phyloP scores from a whole-genome alignment of 2,113 vertebrate genomes.

The Vulpes lagopus region DNA sequence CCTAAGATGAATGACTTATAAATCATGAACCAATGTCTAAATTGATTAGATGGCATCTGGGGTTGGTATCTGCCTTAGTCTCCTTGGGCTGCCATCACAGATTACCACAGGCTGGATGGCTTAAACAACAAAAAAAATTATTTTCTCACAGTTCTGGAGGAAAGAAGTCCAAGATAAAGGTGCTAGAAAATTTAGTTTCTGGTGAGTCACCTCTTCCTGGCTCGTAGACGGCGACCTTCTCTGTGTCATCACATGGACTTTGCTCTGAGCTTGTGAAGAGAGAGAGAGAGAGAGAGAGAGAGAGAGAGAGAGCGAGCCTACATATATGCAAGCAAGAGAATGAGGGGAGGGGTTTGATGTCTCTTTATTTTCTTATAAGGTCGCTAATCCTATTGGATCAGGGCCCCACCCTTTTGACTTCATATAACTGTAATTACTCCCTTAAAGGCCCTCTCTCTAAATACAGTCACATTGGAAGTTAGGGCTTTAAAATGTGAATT shows the following conservation, averaged over 20 bases:
- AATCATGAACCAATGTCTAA: background rate
- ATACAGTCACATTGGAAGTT: background rate
- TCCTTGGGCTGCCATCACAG: background rate
- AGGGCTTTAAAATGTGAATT: background rate
- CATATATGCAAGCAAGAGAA: background rate
- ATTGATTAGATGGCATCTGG: background rate
- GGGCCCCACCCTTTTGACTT: background rate
- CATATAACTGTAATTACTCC: background rate
- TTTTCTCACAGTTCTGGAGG: background rate
- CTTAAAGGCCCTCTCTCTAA: background rate
- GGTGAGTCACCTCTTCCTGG: background rate
- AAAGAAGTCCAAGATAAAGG: background rate
- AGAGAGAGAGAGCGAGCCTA: fast-evolving
- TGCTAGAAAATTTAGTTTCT: background rate
- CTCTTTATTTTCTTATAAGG: background rate
- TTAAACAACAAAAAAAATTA: background rate
- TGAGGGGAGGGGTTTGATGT: background rate
- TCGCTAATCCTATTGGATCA: background rate
- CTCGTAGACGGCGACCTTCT: background rate
- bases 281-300: no score
- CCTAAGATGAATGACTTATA: background rate
- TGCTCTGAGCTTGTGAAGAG: background rate
- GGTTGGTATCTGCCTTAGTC: background rate
- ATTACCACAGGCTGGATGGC: background rate
- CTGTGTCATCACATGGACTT: background rate